phyloP scores from a whole-genome alignment of 2,888 invertebrate genomes.

The Acanthopleura granulata region DNA sequence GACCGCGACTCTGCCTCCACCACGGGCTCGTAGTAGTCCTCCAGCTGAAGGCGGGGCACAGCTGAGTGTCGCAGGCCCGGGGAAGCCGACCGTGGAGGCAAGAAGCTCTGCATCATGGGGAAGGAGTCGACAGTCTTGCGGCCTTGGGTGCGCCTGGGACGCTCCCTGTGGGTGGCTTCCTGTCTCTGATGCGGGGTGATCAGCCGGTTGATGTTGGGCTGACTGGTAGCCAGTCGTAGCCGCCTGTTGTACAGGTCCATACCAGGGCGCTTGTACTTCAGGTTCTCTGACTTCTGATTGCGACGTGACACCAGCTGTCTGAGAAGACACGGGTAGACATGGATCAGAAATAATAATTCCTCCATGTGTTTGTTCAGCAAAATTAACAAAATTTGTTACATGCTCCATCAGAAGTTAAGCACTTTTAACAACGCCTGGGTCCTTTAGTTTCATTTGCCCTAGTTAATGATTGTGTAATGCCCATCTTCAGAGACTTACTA shows the following conservation, averaged over 20 bases:
- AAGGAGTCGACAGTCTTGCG: constrained; percentile 2
- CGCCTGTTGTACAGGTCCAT: background rate
- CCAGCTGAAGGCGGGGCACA: background rate
- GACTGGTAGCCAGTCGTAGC: background rate
- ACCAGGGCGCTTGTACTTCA: background rate
- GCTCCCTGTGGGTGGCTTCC: background rate
- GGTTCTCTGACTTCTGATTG: background rate
- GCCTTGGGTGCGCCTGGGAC: background rate
- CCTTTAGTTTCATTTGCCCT: too few relatives aligned
- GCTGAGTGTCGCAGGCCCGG: background rate
- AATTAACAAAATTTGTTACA: too few relatives aligned
- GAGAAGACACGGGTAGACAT: background rate
- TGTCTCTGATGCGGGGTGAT: background rate
- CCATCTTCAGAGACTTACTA: too few relatives aligned
- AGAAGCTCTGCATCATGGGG: constrained; percentile 2
- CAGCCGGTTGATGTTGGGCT: constrained; percentile 1
- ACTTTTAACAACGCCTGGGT: too few relatives aligned
- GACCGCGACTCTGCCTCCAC: background rate
- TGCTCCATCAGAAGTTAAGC: too few relatives aligned
- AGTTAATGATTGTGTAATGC: too few relatives aligned
- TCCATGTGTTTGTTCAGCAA: too few relatives aligned
- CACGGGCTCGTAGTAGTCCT: background rate
- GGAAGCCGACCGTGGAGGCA: background rate
- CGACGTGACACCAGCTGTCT: background rate
- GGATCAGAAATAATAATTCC: too few relatives aligned